These are phyloP conservation scores for Peribatodes rhomboidaria DNA, from an alignment of 2,888 invertebrate species.

Conservation along the genomic window DNA sequence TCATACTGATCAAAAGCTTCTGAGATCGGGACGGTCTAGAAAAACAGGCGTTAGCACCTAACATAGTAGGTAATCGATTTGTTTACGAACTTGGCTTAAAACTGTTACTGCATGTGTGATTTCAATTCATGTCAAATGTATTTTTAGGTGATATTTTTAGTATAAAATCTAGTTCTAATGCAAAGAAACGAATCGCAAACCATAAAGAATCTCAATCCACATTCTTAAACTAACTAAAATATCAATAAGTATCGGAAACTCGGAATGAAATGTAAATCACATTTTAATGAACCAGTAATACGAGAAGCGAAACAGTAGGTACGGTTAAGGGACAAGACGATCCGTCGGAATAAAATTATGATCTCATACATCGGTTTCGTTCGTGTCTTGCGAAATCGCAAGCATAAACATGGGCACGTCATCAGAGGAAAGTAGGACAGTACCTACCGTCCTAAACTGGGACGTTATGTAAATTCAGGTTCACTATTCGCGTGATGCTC, in stretches of 20 bases:
- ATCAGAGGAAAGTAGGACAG: constrained; percentile 19
- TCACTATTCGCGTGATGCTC: constrained; percentile 14
- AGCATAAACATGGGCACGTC: constrained; percentile 12
- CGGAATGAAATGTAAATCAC: background rate
- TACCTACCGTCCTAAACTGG: constrained; percentile 14
- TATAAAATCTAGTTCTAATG: constrained; percentile 14
- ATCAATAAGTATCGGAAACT: background rate
- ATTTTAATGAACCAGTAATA: background rate
- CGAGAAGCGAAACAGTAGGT: background rate
- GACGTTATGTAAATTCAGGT: constrained; percentile 14
- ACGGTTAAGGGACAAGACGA: background rate
- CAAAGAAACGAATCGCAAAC: constrained; percentile 29
- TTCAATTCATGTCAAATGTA: constrained; percentile 14
- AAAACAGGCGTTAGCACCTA: background rate
- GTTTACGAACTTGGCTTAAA: no score
- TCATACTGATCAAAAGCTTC: no score
- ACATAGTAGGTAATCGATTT: background rate
- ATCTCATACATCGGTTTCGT: constrained; percentile 3
- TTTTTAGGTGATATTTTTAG: constrained; percentile 23
- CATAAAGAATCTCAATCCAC: constrained; percentile 1
- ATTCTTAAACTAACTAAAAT: no score
- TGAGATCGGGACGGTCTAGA: background rate
- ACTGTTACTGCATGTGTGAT: no score
- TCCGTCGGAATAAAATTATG: constrained; percentile 6
- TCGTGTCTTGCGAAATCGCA: constrained; percentile 15